These are phyloP conservation scores for Cettia cetti DNA, from an alignment of 2,113 vertebrate species.

Conservation along the genomic window DNA sequence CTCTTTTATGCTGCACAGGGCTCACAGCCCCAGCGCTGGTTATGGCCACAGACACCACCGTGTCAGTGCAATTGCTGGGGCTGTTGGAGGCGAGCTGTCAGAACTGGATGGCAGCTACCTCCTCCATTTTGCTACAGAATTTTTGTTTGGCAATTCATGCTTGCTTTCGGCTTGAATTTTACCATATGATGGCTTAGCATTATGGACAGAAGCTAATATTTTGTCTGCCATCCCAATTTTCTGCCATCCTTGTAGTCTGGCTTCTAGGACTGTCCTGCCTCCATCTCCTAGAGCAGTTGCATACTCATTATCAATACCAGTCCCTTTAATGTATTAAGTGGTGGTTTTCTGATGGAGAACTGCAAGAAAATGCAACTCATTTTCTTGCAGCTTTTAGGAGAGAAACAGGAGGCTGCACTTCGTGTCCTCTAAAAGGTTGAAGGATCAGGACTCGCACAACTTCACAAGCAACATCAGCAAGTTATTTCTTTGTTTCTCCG, in stretches of 20 bases:
- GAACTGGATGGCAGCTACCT: background rate
- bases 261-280: background rate
- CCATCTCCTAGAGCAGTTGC: background rate
- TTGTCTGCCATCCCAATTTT: background rate
- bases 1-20: background rate
- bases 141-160: background rate
- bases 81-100: background rate
- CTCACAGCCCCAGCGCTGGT: background rate
- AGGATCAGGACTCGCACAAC: background rate
- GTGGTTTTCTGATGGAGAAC: background rate
- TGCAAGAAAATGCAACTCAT: background rate
- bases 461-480: background rate
- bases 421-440: background rate
- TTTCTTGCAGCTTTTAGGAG: background rate
- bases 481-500: background rate
- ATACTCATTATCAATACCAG: background rate
- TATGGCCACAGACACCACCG: fast-evolving
- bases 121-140: background rate
- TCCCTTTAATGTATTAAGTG: background rate
- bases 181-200: background rate
- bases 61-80: background rate
- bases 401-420: background rate
- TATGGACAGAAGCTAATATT: background rate
- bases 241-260: background rate
- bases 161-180: background rate